Evolutionary conservation across 2,797 vertebrate species (phyloP).

Genomic region (Coregonus ussuriensis): DNA sequence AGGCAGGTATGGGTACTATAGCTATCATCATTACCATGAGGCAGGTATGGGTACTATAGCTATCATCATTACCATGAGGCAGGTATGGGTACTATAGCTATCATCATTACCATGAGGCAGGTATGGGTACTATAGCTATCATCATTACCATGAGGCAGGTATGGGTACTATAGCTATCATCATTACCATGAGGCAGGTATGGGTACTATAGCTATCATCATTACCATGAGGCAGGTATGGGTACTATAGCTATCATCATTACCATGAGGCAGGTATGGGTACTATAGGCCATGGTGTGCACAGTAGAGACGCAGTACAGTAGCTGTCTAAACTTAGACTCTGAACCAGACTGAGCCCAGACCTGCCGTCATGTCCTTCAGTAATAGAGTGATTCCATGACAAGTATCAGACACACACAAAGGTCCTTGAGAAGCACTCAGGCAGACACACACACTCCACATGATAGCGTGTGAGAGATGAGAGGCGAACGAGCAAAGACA

Average conservation of each 20-base stretch:
- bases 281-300: not conserved
- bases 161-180: not conserved
- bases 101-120: not conserved
- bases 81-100: not conserved
- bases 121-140: not conserved
- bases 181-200: not conserved
- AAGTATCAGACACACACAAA: constrained; percentile 17
- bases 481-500: constrained; percentile 48
- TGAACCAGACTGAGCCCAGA: constrained; percentile 8
- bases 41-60: not conserved
- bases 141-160: not conserved
- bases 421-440: constrained; percentile 39
- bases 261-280: not conserved
- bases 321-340: not conserved
- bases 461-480: constrained; percentile 53
- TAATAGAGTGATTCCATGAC: constrained; percentile 18
- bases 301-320: not conserved
- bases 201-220: not conserved
- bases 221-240: not conserved
- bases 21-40: not conserved
- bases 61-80: not conserved
- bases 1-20: not conserved
- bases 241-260: not conserved
- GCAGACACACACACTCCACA: constrained; percentile 43
- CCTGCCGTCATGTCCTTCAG: constrained; percentile 4